Conservation (phyloP, 2,113 vertebrate genomes). For the Dermatemys mawii region DNA sequence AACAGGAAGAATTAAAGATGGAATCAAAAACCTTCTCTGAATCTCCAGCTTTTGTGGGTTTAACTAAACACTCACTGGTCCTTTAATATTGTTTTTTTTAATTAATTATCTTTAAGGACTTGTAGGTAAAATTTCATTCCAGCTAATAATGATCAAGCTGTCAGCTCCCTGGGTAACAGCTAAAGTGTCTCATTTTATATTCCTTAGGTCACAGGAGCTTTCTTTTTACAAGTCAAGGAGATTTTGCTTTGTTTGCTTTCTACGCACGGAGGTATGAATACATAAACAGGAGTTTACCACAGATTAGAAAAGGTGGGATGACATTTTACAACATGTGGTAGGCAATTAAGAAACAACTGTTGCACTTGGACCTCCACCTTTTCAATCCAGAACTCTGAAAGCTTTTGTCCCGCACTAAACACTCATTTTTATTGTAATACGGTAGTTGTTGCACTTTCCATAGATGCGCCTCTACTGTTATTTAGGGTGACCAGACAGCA, state of each 20-base stretch:
- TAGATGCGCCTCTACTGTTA: background rate
- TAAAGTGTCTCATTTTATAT: slow-evolving; percentile 36
- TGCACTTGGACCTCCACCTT: background rate
- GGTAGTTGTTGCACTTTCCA: background rate
- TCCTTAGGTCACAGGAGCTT: slow-evolving; percentile 1
- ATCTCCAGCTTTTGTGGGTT: slow-evolving; percentile 9
- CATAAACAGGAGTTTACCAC: background rate
- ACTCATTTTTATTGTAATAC: background rate
- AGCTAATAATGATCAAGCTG: slow-evolving; percentile 2
- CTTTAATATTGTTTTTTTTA: background rate
- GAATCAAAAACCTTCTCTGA: background rate
- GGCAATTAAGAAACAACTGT: background rate
- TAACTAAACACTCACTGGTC: background rate
- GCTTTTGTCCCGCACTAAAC: background rate
- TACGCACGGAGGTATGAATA: background rate
- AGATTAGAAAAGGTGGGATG: background rate
- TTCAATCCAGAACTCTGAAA: background rate
- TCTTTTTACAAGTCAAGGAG: slow-evolving; percentile 7
- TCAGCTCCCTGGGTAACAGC: slow-evolving; percentile 8
- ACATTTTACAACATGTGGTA: background rate
- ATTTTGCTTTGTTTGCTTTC: slow-evolving; percentile 7
- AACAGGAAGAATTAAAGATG: background rate
- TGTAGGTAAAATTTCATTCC: slow-evolving; percentile 1
- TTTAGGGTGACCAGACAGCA: no score
- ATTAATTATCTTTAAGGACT: slow-evolving; percentile 46